These are phyloP conservation scores for Oryzias woworae DNA, from an alignment of 2,113 vertebrate species.

Conservation along the genomic window DNA sequence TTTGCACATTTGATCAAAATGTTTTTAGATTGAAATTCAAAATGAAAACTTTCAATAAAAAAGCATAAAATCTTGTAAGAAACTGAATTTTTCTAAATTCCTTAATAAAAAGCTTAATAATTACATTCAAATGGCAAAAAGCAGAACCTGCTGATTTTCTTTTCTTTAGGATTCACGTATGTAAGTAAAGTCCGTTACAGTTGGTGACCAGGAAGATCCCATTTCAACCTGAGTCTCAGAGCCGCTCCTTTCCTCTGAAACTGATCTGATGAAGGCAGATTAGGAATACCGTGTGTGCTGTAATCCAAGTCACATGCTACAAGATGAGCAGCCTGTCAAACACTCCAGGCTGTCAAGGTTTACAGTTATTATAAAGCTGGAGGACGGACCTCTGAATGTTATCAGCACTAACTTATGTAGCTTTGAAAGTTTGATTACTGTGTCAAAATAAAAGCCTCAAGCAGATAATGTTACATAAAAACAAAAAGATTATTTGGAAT, in stretches of 20 bases:
- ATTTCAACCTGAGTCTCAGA: constrained; percentile 40
- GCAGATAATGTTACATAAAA: too few relatives aligned
- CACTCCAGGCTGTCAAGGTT: constrained; percentile 19
- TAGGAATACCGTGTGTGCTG: constrained; percentile 58
- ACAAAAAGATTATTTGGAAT: too few relatives aligned
- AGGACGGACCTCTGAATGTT: too few relatives aligned
- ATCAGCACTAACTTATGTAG: too few relatives aligned
- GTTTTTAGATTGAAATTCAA: background rate
- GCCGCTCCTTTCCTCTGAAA: constrained; percentile 53
- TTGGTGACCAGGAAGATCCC: constrained; percentile 35
- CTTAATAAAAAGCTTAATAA: too few relatives aligned
- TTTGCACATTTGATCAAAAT: background rate
- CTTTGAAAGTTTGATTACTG: too few relatives aligned
- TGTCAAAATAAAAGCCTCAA: too few relatives aligned
- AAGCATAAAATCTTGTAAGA: background rate
- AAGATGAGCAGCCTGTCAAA: constrained; percentile 47
- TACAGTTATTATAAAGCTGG: too few relatives aligned
- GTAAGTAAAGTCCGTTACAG: constrained; percentile 6
- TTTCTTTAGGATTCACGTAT: background rate
- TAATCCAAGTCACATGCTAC: constrained; percentile 72
- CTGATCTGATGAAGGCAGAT: constrained; percentile 63
- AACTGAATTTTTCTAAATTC: too few relatives aligned
- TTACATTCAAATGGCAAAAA: too few relatives aligned
- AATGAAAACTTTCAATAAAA: background rate
- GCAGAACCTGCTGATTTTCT: background rate